These are phyloP conservation scores for Chionodraco myersi DNA, from an alignment of 2,113 vertebrate species.

Conservation along the genomic window DNA sequence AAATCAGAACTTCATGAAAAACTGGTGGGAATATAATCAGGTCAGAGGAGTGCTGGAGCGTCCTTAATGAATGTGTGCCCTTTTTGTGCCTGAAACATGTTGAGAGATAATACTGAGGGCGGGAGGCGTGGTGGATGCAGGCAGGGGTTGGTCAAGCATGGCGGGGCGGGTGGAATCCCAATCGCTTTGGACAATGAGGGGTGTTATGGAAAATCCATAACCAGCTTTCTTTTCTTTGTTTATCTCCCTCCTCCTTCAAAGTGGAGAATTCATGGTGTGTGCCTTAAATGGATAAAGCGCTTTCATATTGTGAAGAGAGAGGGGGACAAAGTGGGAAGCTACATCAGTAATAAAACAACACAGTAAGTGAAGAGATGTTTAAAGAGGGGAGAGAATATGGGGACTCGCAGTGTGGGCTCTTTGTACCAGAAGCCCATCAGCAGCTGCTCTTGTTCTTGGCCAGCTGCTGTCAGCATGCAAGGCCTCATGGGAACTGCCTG, in stretches of 20 bases:
- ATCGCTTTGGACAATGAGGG: constrained; percentile 66
- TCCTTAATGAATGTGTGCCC: constrained; percentile 6
- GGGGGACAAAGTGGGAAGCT: neutral
- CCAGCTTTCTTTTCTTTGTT: neutral
- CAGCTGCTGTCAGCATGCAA: constrained; percentile 75
- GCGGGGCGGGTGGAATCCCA: constrained; percentile 36
- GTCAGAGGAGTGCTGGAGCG: constrained; percentile 1
- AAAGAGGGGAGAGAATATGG: constrained; percentile 23
- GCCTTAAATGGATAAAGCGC: neutral
- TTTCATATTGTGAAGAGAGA: neutral
- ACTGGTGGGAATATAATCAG: constrained; percentile 37
- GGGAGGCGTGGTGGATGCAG: constrained; percentile 18
- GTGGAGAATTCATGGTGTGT: neutral
- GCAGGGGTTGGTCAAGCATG: constrained; percentile 31
- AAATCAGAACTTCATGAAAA: constrained; percentile 49
- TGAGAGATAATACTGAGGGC: constrained; percentile 43
- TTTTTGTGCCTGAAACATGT: constrained; percentile 25
- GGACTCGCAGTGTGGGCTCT: constrained; percentile 18
- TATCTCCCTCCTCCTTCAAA: neutral
- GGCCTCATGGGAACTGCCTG: constrained; percentile 72
- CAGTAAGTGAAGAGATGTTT: constrained; percentile 19
- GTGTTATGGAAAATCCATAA: constrained; percentile 64
- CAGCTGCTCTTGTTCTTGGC: constrained; percentile 65
- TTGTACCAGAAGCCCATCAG: constrained; percentile 56
- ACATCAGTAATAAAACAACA: neutral